Percentiles rank a stretch among this genome's conserved stretches.
Evolutionary conservation across 2,113 vertebrate species (phyloP).

Genomic region (Furnarius figulus): DNA sequence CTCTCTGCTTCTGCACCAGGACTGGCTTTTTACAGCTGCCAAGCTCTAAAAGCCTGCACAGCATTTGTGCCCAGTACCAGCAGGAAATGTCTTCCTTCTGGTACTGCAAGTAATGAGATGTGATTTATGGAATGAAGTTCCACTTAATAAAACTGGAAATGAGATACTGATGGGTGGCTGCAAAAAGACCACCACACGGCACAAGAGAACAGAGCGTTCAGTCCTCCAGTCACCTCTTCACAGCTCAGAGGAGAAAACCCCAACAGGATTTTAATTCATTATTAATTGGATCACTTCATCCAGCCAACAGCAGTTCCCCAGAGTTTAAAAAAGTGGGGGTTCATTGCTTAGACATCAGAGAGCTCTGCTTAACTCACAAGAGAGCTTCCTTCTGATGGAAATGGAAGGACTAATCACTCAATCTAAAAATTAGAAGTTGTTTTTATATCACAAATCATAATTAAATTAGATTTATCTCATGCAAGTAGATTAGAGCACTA

Average conservation of each 20-base stretch:
- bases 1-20: background rate
- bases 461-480: conserved; percentile 32
- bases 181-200: conserved; percentile 27
- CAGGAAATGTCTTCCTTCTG: conserved; percentile 43
- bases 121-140: conserved; percentile 51
- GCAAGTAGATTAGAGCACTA: background rate
- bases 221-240: background rate
- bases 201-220: background rate
- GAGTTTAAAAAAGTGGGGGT: background rate
- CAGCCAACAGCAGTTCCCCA: background rate
- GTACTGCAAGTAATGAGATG: background rate
- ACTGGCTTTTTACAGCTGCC: background rate
- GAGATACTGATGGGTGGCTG: background rate
- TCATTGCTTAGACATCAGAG: background rate
- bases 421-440: background rate
- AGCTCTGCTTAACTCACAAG: background rate
- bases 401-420: background rate
- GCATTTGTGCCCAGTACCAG: conserved; percentile 40
- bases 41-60: conserved; percentile 23
- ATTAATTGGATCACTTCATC: background rate
- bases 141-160: conserved; percentile 37
- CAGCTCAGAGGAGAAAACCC: background rate
- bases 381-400: background rate
- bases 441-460: background rate
- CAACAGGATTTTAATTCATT: conserved; percentile 1